Conservation (phyloP, 2,888 invertebrate species). For the Bugulina stolonifera region DNA sequence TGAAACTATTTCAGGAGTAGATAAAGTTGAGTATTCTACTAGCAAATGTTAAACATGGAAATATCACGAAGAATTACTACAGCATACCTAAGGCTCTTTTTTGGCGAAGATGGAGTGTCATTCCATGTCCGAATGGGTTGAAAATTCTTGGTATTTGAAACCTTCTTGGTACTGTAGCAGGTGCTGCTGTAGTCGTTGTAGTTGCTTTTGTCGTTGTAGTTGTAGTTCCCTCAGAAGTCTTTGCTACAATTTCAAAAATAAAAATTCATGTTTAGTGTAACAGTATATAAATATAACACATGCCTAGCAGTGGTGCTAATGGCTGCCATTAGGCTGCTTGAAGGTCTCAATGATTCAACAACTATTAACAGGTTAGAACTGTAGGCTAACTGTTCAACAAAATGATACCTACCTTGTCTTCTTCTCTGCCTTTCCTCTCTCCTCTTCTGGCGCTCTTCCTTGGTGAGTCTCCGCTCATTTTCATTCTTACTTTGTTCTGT, state of each 20-base stretch:
- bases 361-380: too few species aligned
- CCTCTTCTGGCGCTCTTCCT: slow-evolving; percentile 4
- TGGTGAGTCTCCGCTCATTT: neutral
- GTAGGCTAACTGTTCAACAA: too few species aligned
- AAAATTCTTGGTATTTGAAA: neutral
- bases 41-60: too few species aligned
- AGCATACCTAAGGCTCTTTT: neutral
- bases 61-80: too few species aligned
- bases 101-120: neutral
- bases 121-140: neutral
- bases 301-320: too few species aligned
- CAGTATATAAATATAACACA: too few species aligned
- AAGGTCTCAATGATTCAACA: too few species aligned
- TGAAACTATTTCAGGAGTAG: too few species aligned
- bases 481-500: neutral
- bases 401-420: slow-evolving; percentile 13
- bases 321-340: too few species aligned
- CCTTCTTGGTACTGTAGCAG: neutral
- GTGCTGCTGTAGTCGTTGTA: neutral
- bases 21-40: too few species aligned
- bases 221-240: neutral
- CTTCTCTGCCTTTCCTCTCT: neutral
- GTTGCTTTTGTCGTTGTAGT: neutral
- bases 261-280: too few species aligned
- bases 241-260: too few species aligned